Evolutionary conservation across 2,113 vertebrate genomes (phyloP).

Genomic region (Oreochromis spilurus): DNA sequence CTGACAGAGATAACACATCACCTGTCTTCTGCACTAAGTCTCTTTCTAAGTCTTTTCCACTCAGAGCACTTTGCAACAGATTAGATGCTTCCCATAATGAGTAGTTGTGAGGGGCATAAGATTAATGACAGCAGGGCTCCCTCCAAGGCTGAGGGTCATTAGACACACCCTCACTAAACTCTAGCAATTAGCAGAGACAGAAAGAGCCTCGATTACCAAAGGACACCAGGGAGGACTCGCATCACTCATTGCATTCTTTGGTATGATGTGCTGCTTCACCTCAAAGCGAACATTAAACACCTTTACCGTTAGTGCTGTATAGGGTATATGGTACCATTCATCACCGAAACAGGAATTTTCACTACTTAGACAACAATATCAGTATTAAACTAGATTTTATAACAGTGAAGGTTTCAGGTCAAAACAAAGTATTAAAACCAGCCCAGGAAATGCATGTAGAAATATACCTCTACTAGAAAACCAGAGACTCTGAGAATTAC

Average conservation of each 20-base stretch:
- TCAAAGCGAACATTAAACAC: neutral
- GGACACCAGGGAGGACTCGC: constrained; percentile 16
- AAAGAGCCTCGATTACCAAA: constrained; percentile 26
- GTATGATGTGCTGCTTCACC: neutral
- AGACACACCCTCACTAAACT: constrained; percentile 42
- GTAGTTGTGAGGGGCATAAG: constrained; percentile 26
- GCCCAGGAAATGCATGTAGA: neutral
- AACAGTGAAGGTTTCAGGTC: neutral
- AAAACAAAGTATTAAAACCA: neutral
- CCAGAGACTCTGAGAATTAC: neutral
- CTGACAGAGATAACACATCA: constrained; percentile 17
- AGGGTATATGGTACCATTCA: neutral
- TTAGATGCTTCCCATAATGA: constrained; percentile 30
- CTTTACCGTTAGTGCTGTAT: neutral
- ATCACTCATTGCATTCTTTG: neutral
- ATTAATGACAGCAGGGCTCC: constrained; percentile 43
- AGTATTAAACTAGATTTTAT: neutral
- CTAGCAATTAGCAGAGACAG: constrained; percentile 39
- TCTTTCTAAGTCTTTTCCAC: neutral
- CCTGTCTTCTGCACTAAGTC: neutral
- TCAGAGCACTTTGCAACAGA: constrained; percentile 12
- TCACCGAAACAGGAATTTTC: neutral
- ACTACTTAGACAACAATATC: neutral
- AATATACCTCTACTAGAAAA: neutral
- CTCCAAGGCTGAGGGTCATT: constrained; percentile 41